phyloP scores from a whole-genome alignment of 2,888 invertebrate species.

The Tryphoninae sp. region DNA sequence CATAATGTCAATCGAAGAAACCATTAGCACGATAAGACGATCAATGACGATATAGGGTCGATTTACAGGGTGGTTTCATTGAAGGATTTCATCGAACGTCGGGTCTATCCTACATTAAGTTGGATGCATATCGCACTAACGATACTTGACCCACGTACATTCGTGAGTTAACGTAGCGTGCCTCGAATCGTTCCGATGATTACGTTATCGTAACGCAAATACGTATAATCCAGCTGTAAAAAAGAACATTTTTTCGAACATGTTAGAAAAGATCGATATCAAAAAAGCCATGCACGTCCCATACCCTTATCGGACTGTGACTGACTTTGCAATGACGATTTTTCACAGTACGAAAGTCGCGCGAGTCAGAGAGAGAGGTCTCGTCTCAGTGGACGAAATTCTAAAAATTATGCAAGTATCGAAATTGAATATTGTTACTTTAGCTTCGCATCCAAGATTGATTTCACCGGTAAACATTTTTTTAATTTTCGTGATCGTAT shows the following conservation, averaged over 20 bases:
- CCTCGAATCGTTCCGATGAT: constrained; percentile 15
- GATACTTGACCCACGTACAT: constrained; percentile 15
- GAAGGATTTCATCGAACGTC: too few relatives aligned
- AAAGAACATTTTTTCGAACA: not conserved
- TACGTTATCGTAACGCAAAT: constrained; percentile 29
- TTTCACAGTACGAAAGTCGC: constrained; percentile 29
- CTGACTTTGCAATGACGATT: not conserved
- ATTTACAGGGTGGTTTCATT: too few relatives aligned
- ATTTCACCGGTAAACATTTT: not conserved
- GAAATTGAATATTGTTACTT: not conserved
- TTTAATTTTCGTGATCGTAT: not conserved
- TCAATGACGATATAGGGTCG: too few relatives aligned
- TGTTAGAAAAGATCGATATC: constrained; percentile 41
- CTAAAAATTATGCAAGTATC: constrained; percentile 15
- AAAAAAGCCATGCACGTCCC: constrained; percentile 27
- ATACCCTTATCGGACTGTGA: not conserved
- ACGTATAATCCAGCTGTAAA: constrained; percentile 36
- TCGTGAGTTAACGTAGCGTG: constrained; percentile 36
- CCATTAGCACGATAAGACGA: too few relatives aligned
- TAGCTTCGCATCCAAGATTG: not conserved
- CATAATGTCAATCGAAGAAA: too few relatives aligned
- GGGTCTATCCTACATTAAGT: not conserved
- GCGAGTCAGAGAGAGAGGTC: constrained; percentile 15
- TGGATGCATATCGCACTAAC: not conserved
- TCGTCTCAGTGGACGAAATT: not conserved